Percentiles rank a stretch among this genome's conserved stretches.
Evolutionary conservation across 2,797 vertebrate species (phyloP).

Genomic region (Anas capensis): DNA sequence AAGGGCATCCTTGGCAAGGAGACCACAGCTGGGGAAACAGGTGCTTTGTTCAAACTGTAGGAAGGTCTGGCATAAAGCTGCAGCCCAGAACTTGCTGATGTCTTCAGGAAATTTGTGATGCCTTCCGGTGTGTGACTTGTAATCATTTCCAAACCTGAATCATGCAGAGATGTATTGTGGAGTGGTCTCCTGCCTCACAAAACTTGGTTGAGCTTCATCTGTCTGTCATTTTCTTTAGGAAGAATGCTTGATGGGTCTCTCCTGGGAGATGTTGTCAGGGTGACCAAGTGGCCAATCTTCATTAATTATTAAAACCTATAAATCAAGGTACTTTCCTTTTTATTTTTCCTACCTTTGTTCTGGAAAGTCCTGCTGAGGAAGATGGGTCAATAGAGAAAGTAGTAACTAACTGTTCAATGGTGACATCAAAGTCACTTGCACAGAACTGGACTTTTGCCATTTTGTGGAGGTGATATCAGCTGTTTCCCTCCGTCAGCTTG

Average conservation of each 20-base stretch:
- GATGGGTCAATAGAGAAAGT: neutral
- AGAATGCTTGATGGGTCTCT: neutral
- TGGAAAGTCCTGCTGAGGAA: neutral
- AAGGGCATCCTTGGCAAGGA: neutral
- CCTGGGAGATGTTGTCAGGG: neutral
- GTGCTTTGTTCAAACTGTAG: neutral
- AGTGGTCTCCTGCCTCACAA: neutral
- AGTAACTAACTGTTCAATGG: neutral
- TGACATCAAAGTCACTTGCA: neutral
- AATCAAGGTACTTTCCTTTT: neutral
- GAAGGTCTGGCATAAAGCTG: neutral
- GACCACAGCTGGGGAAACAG: neutral
- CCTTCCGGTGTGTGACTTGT: neutral
- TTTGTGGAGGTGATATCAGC: neutral
- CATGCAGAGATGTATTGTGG: neutral
- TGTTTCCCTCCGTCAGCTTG: neutral
- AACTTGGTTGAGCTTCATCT: neutral
- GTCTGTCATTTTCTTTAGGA: neutral
- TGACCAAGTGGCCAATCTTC: neutral
- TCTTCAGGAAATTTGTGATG: fast-evolving
- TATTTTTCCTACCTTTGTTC: fast-evolving
- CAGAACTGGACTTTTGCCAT: neutral
- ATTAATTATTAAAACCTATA: neutral
- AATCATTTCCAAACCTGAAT: neutral
- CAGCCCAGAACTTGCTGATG: neutral